Conservation (phyloP, 2,888 invertebrate species). For the Caradrina clavipalpis region DNA sequence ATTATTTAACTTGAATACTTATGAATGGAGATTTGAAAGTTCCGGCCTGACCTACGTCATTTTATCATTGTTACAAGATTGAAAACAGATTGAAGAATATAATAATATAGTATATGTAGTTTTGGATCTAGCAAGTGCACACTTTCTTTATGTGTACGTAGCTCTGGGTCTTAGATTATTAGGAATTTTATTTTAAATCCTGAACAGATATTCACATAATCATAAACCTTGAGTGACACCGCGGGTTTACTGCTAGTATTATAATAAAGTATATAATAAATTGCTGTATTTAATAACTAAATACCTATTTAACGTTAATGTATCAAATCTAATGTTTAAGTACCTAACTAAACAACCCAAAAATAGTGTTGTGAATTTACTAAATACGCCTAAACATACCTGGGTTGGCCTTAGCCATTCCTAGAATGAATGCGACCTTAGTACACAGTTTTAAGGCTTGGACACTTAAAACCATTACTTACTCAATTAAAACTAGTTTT, state of each 20-base stretch:
- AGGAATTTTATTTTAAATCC: too few relatives aligned
- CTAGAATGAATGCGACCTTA: constrained; percentile 32
- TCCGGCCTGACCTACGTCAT: too few relatives aligned
- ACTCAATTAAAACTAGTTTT: constrained; percentile 18
- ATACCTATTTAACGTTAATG: background rate
- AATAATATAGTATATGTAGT: too few relatives aligned
- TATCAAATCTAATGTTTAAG: constrained; percentile 2
- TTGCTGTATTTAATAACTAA: background rate
- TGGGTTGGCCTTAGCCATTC: constrained; percentile 21
- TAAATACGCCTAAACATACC: constrained; percentile 14
- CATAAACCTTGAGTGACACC: too few relatives aligned
- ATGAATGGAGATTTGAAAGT: background rate
- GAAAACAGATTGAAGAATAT: too few relatives aligned
- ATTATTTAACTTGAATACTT: background rate
- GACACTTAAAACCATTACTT: background rate
- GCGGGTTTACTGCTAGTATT: background rate
- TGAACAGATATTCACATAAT: too few relatives aligned
- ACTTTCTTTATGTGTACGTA: too few relatives aligned
- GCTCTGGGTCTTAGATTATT: too few relatives aligned
- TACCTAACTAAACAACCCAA: constrained; percentile 13
- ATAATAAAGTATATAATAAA: constrained; percentile 13
- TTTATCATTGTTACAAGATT: too few relatives aligned
- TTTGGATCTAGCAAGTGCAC: too few relatives aligned
- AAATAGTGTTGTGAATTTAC: constrained; percentile 24
- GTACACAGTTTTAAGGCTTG: constrained; percentile 21